These are phyloP conservation scores for Heliconius congener DNA, from an alignment of 1,140 invertebrate genomes.

Conservation along the genomic window DNA sequence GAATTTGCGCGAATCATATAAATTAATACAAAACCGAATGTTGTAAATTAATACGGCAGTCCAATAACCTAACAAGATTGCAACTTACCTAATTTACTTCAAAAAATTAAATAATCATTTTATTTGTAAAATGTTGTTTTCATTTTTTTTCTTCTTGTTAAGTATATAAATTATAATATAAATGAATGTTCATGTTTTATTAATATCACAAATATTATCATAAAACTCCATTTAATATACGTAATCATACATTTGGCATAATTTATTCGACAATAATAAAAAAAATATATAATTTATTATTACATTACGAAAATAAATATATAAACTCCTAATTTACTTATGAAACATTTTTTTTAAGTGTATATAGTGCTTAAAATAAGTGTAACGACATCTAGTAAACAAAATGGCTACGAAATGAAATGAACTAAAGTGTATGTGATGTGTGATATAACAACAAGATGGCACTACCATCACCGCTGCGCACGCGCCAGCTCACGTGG, in stretches of 20 bases:
- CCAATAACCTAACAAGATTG: background rate
- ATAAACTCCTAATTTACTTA: too few species aligned
- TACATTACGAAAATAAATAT: too few species aligned
- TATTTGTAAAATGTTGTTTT: background rate
- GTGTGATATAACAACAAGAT: conserved; percentile 41
- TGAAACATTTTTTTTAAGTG: background rate
- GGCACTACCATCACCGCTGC: conserved; percentile 54
- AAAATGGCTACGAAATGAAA: conserved; percentile 11
- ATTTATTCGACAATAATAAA: background rate
- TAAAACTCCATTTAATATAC: background rate
- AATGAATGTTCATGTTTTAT: background rate
- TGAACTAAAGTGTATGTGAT: conserved; percentile 29
- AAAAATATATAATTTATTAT: too few species aligned
- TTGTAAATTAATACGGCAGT: background rate
- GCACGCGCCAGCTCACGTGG: conserved; percentile 79
- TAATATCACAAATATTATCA: background rate
- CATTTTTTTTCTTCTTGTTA: background rate
- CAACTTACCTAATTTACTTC: background rate
- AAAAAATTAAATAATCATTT: background rate
- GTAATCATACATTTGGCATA: background rate
- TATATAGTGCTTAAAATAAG: background rate
- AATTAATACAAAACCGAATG: background rate
- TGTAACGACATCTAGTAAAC: conserved; percentile 44
- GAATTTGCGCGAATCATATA: background rate
- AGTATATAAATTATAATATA: background rate